phyloP scores from a whole-genome alignment of 2,888 invertebrate genomes.

The Eupithecia insigniata region DNA sequence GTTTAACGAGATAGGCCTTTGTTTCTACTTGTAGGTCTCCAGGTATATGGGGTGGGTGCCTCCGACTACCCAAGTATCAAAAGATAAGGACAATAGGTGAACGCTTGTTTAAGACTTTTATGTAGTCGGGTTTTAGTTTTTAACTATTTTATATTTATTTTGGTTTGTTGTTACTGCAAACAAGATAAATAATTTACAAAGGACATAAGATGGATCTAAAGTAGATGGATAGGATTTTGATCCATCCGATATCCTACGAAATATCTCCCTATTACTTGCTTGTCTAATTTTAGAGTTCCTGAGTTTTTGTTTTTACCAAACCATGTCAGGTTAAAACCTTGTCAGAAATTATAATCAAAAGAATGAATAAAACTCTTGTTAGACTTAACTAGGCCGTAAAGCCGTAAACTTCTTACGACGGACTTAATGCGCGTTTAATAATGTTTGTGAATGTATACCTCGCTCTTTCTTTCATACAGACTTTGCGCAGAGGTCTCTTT shows the following conservation, averaged over 20 bases:
- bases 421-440: conserved; percentile 47
- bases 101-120: no score
- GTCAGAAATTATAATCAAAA: conserved; percentile 35
- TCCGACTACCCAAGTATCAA: no score
- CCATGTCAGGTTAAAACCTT: conserved; percentile 5
- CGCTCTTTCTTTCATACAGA: conserved; percentile 36
- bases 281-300: neutral
- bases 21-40: no score
- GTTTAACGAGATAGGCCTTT: no score
- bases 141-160: no score
- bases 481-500: conserved; percentile 12
- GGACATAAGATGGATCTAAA: no score
- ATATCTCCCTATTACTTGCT: neutral
- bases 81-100: no score
- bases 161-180: no score
- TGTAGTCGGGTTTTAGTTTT: no score
- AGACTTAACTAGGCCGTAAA: conserved; percentile 42
- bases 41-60: no score
- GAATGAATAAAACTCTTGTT: conserved; percentile 40
- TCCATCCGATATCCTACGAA: neutral
- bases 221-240: no score
- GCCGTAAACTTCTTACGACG: conserved; percentile 47
- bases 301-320: neutral
- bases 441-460: conserved; percentile 45
- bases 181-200: no score